phyloP scores from a whole-genome alignment of 2,113 vertebrate species.

The Actinemys pallida region DNA sequence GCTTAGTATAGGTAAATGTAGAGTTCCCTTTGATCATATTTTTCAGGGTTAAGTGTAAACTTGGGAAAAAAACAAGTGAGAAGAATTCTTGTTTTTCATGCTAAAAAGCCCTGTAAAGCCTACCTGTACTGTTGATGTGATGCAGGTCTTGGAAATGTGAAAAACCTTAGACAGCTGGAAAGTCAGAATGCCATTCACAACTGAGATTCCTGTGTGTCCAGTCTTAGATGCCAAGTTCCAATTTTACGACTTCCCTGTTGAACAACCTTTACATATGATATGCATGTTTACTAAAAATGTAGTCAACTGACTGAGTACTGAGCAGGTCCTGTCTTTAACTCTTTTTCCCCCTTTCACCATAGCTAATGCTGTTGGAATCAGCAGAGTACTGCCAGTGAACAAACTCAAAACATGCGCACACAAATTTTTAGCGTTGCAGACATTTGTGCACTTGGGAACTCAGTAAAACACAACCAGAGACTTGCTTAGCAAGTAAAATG shows the following conservation, averaged over 20 bases:
- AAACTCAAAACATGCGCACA: not conserved
- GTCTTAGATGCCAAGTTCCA: not conserved
- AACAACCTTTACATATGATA: fast-evolving
- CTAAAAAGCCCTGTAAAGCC: not conserved
- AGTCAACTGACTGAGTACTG: not conserved
- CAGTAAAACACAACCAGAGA: not conserved
- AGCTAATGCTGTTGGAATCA: not conserved
- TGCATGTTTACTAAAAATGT: not conserved
- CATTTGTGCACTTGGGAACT: not conserved
- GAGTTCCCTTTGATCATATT: not conserved
- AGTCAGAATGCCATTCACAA: not conserved
- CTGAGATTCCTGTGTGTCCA: not conserved
- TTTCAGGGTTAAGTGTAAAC: not conserved
- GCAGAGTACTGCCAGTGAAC: not conserved
- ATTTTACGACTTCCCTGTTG: not conserved
- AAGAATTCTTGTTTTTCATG: not conserved
- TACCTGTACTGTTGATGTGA: not conserved
- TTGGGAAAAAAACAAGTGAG: fast-evolving
- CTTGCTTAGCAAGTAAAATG: not conserved
- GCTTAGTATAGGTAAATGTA: not conserved
- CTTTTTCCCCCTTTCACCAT: not conserved
- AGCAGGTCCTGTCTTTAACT: not conserved
- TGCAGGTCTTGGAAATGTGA: not conserved
- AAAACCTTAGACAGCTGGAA: not conserved
- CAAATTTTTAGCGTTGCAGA: fast-evolving